These are phyloP conservation scores for Bombus cullumanus DNA, from an alignment of 1,140 invertebrate species.

Conservation along the genomic window DNA sequence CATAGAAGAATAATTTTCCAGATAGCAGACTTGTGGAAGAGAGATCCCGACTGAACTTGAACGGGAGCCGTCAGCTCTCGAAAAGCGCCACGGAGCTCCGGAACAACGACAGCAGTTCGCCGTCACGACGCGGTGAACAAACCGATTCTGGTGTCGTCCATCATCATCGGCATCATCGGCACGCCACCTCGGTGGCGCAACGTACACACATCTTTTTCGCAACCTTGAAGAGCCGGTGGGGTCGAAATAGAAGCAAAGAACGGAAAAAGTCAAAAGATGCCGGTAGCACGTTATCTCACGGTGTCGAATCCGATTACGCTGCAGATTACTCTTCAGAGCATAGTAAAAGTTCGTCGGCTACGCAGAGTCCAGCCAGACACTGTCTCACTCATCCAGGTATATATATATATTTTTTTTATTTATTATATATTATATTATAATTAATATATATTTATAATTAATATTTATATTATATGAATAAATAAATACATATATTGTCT, in stretches of 20 bases:
- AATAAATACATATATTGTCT: too few relatives aligned
- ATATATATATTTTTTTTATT: not conserved
- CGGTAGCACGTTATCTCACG: conserved; percentile 75
- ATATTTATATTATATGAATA: too few relatives aligned
- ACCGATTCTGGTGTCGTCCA: conserved; percentile 59
- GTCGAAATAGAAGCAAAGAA: conserved; percentile 85
- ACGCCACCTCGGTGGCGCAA: conserved; percentile 85
- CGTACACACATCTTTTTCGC: conserved; percentile 89
- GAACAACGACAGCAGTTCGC: conserved; percentile 62
- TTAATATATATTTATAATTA: too few relatives aligned
- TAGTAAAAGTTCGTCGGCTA: conserved; percentile 85
- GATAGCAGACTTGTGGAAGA: conserved; percentile 61
- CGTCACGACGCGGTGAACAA: conserved; percentile 58
- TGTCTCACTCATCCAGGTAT: conserved; percentile 81
- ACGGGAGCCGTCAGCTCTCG: conserved; percentile 79
- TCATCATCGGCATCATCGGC: conserved; percentile 74
- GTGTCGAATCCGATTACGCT: conserved; percentile 86
- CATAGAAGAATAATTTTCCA: not conserved
- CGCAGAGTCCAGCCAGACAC: conserved; percentile 87
- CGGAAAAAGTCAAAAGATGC: conserved; percentile 79
- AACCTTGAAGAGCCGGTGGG: conserved; percentile 87
- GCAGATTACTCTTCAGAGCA: conserved; percentile 89
- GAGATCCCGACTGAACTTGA: conserved; percentile 74
- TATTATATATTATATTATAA: too few relatives aligned
- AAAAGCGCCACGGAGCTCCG: conserved; percentile 81